Evolutionary conservation across 2,113 vertebrate species (phyloP).

Genomic region (Cryptoleucopteryx plumbea): DNA sequence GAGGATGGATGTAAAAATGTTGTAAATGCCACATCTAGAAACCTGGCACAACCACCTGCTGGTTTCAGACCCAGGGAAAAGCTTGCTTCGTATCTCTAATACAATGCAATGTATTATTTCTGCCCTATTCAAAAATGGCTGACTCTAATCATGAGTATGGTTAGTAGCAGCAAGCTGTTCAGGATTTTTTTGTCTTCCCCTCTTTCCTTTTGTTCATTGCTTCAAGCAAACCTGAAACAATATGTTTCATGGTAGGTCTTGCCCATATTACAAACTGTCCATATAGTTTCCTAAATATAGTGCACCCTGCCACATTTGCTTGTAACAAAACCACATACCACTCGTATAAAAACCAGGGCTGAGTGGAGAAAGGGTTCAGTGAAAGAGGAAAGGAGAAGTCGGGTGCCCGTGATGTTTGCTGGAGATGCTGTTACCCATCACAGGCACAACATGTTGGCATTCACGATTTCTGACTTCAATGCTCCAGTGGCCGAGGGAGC

Average conservation of each 20-base stretch:
- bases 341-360: not conserved
- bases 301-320: not conserved
- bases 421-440: not conserved
- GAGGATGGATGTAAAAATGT: not conserved
- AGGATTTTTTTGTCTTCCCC: not conserved
- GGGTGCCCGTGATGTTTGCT: not conserved
- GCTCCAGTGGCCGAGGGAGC: rapidly evolving
- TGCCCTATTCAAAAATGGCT: not conserved
- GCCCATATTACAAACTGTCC: not conserved
- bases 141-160: not conserved
- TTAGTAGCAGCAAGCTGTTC: not conserved
- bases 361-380: not conserved
- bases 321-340: not conserved
- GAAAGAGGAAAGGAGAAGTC: not conserved
- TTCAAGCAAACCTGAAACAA: not conserved
- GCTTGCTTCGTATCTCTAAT: not conserved
- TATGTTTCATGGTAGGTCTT: not conserved
- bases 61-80: not conserved
- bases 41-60: not conserved
- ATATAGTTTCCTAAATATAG: not conserved
- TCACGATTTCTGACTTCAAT: not conserved
- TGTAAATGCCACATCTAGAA: not conserved
- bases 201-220: not conserved
- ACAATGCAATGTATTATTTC: not conserved
- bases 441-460: too few species aligned